Percentiles rank a stretch among this genome's conserved stretches.
Conservation (phyloP, 1,140 invertebrate genomes). For the Geopemphigus sp. region DNA sequence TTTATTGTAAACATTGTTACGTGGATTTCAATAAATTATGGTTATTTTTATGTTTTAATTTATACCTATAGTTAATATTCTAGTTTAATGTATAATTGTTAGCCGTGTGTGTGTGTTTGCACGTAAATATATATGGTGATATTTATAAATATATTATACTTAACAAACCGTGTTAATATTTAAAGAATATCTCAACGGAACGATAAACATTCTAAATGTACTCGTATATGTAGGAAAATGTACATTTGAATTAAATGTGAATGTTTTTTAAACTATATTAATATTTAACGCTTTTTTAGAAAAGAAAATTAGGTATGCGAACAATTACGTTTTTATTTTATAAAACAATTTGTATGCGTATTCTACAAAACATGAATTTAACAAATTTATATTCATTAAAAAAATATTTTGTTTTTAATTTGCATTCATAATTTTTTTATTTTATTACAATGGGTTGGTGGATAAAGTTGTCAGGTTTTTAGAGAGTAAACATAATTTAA, state of each 20-base stretch:
- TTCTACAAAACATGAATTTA: not conserved
- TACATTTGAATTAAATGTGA: not conserved
- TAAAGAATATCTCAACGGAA: conserved; percentile 11
- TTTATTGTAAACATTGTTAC: no score
- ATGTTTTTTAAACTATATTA: not conserved
- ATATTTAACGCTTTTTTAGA: not conserved
- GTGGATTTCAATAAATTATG: no score
- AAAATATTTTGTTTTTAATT: not conserved
- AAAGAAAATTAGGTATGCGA: not conserved
- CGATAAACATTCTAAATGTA: not conserved
- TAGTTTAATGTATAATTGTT: no score
- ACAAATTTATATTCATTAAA: no score
- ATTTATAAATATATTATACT: no score
- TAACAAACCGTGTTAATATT: conserved; percentile 2
- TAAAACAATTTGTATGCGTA: not conserved
- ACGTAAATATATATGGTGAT: no score
- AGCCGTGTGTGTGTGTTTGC: no score
- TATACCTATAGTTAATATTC: no score
- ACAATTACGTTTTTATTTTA: not conserved
- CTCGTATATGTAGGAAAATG: no score
- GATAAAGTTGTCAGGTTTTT: not conserved
- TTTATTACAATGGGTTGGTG: not conserved
- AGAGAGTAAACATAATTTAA: not conserved
- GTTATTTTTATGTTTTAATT: no score
- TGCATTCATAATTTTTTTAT: not conserved